phyloP scores from a whole-genome alignment of 2,113 vertebrate genomes.

The Pterophyllum scalare region DNA sequence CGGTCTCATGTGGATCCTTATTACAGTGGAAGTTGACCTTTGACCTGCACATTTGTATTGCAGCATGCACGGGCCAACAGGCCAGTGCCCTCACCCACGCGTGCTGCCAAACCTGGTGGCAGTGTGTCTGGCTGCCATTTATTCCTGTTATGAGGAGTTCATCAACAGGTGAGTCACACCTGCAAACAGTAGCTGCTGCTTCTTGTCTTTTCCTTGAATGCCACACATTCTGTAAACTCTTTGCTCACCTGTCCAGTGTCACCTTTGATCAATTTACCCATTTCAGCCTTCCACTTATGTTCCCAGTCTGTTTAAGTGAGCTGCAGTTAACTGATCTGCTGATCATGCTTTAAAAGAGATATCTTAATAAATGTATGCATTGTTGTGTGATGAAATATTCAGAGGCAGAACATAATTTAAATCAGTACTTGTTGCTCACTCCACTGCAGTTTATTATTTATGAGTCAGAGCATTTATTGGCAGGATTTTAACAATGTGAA shows the following conservation, averaged over 20 bases:
- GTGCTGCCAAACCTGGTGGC: conserved; percentile 98
- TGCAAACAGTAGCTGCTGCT: not conserved
- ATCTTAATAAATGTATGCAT: too few relatives aligned
- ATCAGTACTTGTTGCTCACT: not conserved
- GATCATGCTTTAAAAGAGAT: not conserved
- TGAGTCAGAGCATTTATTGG: fast-evolving
- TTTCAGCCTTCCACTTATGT: not conserved
- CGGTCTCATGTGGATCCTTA: not conserved
- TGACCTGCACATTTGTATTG: conserved; percentile 49
- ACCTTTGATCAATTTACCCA: not conserved
- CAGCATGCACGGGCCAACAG: conserved; percentile 98
- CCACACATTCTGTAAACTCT: not conserved
- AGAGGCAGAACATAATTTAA: too few relatives aligned
- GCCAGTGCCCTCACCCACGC: conserved; percentile 97
- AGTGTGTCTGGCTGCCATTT: conserved; percentile 98
- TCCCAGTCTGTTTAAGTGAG: too few relatives aligned
- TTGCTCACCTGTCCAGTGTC: not conserved
- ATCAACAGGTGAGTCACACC: conserved; percentile 93
- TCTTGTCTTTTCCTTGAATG: not conserved
- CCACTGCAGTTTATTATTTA: too few relatives aligned
- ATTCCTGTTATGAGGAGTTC: conserved; percentile 99
- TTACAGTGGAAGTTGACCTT: not conserved
- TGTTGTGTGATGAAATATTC: too few relatives aligned
- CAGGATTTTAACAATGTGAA: not conserved
- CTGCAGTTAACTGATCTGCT: not conserved